Conservation (phyloP, 2,113 vertebrate species). For the Rhinolophus sinicus region DNA sequence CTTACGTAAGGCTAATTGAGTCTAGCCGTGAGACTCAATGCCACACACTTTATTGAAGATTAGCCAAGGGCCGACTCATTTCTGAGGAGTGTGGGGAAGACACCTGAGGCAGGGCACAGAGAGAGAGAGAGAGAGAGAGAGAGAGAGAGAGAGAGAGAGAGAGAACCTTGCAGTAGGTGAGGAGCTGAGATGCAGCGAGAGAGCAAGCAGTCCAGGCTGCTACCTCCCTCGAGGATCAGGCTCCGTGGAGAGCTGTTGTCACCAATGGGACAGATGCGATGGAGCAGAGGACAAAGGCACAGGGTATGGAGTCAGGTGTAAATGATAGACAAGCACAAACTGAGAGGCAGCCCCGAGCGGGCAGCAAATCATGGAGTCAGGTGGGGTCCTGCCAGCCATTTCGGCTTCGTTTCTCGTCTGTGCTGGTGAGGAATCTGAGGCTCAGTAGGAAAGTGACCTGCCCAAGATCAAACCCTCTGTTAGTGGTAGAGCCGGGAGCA, state of each 20-base stretch:
- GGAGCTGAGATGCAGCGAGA: not conserved
- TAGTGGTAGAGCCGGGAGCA: not conserved
- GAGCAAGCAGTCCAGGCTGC: not conserved
- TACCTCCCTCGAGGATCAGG: too few species aligned
- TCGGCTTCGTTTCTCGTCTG: not conserved
- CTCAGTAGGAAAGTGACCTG: not conserved
- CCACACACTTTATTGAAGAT: not conserved
- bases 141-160: not conserved
- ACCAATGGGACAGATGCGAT: not conserved
- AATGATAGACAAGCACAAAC: too few species aligned
- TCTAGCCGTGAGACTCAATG: not conserved
- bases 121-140: not conserved
- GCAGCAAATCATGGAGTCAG: not conserved
- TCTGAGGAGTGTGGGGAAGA: not conserved
- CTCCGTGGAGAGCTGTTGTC: not conserved
- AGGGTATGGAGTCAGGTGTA: not conserved
- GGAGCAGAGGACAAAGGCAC: not conserved
- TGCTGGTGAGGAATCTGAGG: not conserved
- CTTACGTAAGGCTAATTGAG: not conserved
- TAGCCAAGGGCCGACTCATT: not conserved
- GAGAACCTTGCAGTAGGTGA: not conserved
- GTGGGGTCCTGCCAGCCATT: rapidly evolving
- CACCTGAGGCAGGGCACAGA: too few species aligned
- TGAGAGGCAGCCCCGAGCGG: not conserved
- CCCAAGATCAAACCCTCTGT: not conserved